Evolutionary conservation across 2,888 invertebrate species (phyloP).

Genomic region (Chaetogeoica ovagalla): DNA sequence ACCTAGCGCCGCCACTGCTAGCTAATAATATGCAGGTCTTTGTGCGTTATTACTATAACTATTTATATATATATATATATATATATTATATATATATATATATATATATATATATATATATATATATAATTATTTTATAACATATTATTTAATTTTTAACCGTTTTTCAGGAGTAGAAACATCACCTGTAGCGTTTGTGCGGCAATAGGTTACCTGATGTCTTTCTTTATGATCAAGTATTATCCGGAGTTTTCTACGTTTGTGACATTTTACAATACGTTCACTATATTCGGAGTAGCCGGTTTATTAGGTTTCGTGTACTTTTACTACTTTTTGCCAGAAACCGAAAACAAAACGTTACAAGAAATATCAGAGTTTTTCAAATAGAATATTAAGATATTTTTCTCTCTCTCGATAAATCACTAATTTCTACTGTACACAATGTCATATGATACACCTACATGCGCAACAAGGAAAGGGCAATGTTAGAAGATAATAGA

Average conservation of each 20-base stretch:
- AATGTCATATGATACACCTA: neutral
- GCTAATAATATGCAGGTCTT: too few species aligned
- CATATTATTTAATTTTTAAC: neutral
- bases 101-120: too few species aligned
- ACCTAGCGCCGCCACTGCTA: too few species aligned
- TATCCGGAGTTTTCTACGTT: conserved; percentile 57
- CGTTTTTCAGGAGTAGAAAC: conserved; percentile 62
- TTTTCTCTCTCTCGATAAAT: neutral
- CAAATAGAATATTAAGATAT: neutral
- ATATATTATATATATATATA: too few species aligned
- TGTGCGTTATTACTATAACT: too few species aligned
- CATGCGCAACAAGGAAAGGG: neutral
- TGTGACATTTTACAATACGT: conserved; percentile 56
- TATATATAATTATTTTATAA: neutral
- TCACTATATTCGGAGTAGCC: conserved; percentile 57
- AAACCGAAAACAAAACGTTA: conserved; percentile 79
- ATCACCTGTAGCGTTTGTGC: conserved; percentile 64
- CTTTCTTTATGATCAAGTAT: conserved; percentile 64
- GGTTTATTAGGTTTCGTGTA: conserved; percentile 67
- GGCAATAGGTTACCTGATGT: conserved; percentile 63
- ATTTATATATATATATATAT: too few species aligned
- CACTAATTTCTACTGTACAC: neutral
- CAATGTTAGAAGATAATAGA: neutral
- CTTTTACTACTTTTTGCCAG: conserved; percentile 74
- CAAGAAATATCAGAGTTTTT: conserved; percentile 55